These are phyloP conservation scores for Ceryle rudis DNA, from an alignment of 2,797 vertebrate genomes.

Conservation along the genomic window DNA sequence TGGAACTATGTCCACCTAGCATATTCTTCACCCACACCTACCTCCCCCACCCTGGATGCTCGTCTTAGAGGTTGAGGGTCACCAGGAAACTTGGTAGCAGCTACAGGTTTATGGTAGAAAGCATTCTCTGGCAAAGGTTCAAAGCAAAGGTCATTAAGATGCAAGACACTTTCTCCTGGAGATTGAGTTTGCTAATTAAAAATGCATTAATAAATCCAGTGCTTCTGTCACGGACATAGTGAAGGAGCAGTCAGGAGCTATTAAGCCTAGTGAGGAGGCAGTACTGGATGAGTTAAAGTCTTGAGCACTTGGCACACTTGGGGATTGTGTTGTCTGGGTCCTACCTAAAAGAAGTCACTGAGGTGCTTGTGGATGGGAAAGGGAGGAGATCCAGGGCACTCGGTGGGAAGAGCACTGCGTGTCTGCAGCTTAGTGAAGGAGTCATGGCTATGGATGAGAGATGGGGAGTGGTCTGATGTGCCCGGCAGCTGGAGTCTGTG, in stretches of 20 bases:
- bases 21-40: background rate
- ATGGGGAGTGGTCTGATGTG: rapidly evolving
- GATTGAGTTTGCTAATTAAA: conserved; percentile 51
- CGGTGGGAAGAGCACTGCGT: rapidly evolving
- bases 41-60: background rate
- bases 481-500: no score
- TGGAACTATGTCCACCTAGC: background rate
- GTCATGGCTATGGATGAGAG: rapidly evolving
- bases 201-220: conserved; percentile 51
- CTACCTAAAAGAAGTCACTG: background rate
- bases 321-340: background rate
- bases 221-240: background rate
- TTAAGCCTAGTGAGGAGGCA: conserved; percentile 4
- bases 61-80: background rate
- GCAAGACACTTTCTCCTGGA: conserved; percentile 1
- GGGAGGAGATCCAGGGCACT: background rate
- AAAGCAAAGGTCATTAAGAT: conserved; percentile 19
- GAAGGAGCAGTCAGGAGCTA: background rate
- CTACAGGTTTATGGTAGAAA: background rate
- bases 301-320: background rate
- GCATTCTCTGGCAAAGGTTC: conserved; percentile 17
- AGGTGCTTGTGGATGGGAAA: background rate
- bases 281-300: rapidly evolving
- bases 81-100: background rate
- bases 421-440: background rate